Conservation (phyloP, 1,140 invertebrate genomes). For the Aphelinus certus region DNA sequence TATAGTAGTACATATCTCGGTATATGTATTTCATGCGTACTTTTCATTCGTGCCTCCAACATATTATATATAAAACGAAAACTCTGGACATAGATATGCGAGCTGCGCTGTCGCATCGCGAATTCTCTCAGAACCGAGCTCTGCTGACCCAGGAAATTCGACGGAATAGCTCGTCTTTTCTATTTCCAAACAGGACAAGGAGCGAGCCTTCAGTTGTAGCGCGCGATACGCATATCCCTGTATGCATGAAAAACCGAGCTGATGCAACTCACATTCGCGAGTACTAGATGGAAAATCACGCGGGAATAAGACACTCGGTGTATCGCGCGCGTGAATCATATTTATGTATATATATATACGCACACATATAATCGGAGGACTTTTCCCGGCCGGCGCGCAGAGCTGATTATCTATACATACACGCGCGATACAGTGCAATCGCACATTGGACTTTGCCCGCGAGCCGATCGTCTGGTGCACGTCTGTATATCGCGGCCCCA, state of each 20-base stretch:
- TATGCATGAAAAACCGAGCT: not conserved
- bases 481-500: not conserved
- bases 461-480: not conserved
- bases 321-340: not conserved
- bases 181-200: no score
- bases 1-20: no score
- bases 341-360: not conserved
- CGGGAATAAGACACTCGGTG: not conserved
- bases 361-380: not conserved
- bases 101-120: not conserved
- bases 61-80: no score
- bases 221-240: not conserved
- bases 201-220: not conserved
- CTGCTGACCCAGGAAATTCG: not conserved
- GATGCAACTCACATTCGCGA: not conserved
- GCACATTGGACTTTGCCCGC: conserved; percentile 10
- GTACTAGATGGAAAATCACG: conserved; percentile 18
- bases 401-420: no score
- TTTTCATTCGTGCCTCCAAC: no score
- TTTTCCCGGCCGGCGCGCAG: not conserved
- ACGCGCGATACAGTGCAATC: no score
- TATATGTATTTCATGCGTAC: no score
- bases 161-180: no score
- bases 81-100: not conserved
- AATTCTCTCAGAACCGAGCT: not conserved